Evolutionary conservation across 2,888 invertebrate genomes (phyloP).

Genomic region (Diloba caeruleocephala): DNA sequence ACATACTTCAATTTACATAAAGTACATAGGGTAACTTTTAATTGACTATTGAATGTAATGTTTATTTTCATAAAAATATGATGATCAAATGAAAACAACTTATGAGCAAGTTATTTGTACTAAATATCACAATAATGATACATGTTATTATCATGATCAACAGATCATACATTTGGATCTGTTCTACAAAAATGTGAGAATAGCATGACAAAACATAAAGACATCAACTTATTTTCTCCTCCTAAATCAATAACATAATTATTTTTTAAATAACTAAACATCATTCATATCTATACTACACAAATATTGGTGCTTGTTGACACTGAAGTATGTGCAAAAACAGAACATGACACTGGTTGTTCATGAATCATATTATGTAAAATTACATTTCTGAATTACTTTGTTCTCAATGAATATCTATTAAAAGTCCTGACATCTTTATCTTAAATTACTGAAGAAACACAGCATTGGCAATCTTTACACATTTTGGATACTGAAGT

Average conservation of each 20-base stretch:
- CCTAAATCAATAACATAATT: conserved; percentile 26
- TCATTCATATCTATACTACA: conserved; percentile 28
- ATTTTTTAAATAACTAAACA: conserved; percentile 26
- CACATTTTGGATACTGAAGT: conserved; percentile 60
- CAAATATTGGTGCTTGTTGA: conserved; percentile 21
- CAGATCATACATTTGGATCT: conserved; percentile 45
- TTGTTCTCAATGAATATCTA: conserved; percentile 62
- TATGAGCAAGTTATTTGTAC: conserved; percentile 83
- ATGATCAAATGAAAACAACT: conserved; percentile 66
- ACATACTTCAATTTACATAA: conserved; percentile 72
- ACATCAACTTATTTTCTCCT: conserved; percentile 25
- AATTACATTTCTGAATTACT: conserved; percentile 61
- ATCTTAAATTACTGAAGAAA: conserved; percentile 72
- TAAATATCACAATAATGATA: conserved; percentile 84
- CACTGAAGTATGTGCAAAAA: conserved; percentile 82
- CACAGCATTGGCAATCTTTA: conserved; percentile 73
- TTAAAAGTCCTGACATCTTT: conserved; percentile 72
- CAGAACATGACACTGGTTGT: conserved; percentile 66
- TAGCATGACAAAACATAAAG: conserved; percentile 28
- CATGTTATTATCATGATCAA: conserved; percentile 68
- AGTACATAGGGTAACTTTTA: conserved; percentile 66
- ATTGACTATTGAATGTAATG: conserved; percentile 43
- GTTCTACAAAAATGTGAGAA: conserved; percentile 34
- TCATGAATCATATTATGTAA: conserved; percentile 55
- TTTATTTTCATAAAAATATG: conserved; percentile 46